phyloP scores from a whole-genome alignment of 2,888 invertebrate species.

The Dryadula phaetusa region DNA sequence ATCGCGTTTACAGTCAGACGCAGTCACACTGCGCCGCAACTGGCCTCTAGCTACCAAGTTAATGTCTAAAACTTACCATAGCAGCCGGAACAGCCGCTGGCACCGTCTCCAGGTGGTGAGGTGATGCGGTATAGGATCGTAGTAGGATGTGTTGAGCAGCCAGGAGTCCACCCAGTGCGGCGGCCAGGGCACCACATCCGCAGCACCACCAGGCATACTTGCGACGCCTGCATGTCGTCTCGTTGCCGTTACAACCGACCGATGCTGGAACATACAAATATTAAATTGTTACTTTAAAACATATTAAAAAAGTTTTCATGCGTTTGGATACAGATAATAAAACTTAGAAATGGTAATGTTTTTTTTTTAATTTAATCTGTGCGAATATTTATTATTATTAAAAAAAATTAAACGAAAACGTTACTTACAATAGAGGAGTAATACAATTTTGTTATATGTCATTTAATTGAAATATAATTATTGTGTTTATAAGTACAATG shows the following conservation, averaged over 20 bases:
- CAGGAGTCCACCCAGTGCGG: conserved; percentile 90
- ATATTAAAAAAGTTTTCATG: neutral
- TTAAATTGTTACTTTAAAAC: neutral
- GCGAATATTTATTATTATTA: no score
- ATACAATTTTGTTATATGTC: no score
- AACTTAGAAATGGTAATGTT: neutral
- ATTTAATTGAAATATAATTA: no score
- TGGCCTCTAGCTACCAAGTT: no score
- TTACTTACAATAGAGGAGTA: no score
- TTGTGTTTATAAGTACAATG: no score
- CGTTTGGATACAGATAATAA: neutral
- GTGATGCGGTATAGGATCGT: conserved; percentile 90
- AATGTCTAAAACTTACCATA: conserved; percentile 91
- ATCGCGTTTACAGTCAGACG: no score
- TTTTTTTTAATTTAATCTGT: neutral
- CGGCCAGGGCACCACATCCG: conserved; percentile 91
- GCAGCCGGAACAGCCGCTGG: conserved; percentile 97
- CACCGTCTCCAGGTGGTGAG: conserved; percentile 94
- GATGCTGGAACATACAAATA: conserved; percentile 60
- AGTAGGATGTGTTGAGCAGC: conserved; percentile 92
- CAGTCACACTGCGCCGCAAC: no score
- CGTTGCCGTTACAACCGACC: conserved; percentile 69
- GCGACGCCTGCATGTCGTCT: conserved; percentile 81
- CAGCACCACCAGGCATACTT: conserved; percentile 94
- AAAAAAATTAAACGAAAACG: no score